Conservation (phyloP, 2,888 invertebrate genomes). For the Leucophenga maculata region DNA sequence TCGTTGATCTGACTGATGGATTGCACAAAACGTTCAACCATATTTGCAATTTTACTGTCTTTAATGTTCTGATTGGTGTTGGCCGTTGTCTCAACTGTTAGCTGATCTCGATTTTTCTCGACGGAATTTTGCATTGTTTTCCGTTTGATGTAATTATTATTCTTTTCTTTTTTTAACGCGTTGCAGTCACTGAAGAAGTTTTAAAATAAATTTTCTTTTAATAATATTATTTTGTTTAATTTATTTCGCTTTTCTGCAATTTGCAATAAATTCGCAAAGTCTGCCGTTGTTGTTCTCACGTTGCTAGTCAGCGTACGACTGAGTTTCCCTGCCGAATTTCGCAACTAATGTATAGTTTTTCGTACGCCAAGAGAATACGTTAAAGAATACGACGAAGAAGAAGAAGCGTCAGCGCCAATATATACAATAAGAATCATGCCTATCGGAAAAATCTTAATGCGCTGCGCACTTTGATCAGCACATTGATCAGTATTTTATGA, state of each 20-base stretch:
- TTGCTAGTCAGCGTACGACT: conserved; percentile 51
- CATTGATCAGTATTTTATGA: neutral
- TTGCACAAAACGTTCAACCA: conserved; percentile 70
- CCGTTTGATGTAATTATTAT: conserved; percentile 35
- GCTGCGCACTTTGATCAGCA: neutral
- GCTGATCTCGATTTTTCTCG: neutral
- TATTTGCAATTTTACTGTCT: conserved; percentile 45
- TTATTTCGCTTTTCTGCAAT: conserved; percentile 33
- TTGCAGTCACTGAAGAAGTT: conserved; percentile 4
- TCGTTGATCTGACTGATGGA: conserved; percentile 69
- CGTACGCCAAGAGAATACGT: neutral
- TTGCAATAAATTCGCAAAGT: conserved; percentile 47
- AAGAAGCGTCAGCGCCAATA: neutral
- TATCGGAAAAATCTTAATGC: conserved; percentile 19
- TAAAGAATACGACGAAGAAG: neutral
- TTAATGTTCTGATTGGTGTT: conserved; percentile 13
- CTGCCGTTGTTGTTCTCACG: conserved; percentile 27
- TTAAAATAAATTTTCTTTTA: conserved; percentile 12
- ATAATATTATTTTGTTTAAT: conserved; percentile 6
- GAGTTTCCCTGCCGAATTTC: conserved; percentile 47
- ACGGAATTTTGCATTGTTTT: conserved; percentile 37
- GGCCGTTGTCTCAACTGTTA: neutral
- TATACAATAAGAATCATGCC: no score
- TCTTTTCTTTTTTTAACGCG: conserved; percentile 21
- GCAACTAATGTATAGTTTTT: conserved; percentile 53